These are phyloP conservation scores for Myrmophylax atrothorax DNA, from an alignment of 2,113 vertebrate genomes.

Conservation along the genomic window DNA sequence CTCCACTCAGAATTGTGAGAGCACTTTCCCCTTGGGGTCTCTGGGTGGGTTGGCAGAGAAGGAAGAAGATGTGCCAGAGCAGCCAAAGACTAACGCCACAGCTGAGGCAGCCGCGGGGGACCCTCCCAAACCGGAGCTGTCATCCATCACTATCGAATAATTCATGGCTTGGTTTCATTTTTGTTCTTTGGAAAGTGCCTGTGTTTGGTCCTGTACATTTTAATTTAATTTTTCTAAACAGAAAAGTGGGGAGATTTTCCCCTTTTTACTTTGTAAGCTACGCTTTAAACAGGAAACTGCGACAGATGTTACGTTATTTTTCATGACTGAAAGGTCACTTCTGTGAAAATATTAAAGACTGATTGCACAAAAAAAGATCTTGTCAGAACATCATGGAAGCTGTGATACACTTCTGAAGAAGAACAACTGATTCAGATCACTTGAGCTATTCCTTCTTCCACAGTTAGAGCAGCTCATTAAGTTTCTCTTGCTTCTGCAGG, in stretches of 20 bases:
- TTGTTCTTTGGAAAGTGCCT: slow-evolving; percentile 93
- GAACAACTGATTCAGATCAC: slow-evolving; percentile 58
- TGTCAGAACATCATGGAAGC: slow-evolving; percentile 66
- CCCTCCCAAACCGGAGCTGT: slow-evolving; percentile 84
- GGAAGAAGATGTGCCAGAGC: slow-evolving; percentile 80
- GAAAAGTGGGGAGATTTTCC: slow-evolving; percentile 57
- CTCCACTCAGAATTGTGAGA: slow-evolving; percentile 96
- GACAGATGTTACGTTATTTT: slow-evolving; percentile 72
- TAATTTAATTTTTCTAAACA: slow-evolving; percentile 77
- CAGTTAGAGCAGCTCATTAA: slow-evolving; percentile 59
- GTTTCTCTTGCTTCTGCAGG: slow-evolving; percentile 47
- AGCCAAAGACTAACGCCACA: slow-evolving; percentile 79
- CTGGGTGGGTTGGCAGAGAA: slow-evolving; percentile 85
- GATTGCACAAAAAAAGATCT: slow-evolving; percentile 67
- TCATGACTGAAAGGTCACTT: slow-evolving; percentile 69
- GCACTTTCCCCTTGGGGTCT: slow-evolving; percentile 87
- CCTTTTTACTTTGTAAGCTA: slow-evolving; percentile 77
- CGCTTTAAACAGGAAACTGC: slow-evolving; percentile 65
- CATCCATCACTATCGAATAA: slow-evolving; percentile 91
- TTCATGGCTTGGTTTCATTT: slow-evolving; percentile 75
- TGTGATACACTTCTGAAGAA: slow-evolving; percentile 62
- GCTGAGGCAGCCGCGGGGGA: slow-evolving; percentile 80
- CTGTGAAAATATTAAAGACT: slow-evolving; percentile 68
- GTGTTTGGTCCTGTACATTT: slow-evolving; percentile 86
- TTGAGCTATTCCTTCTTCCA: slow-evolving; percentile 62